Percentiles rank a stretch among this genome's conserved stretches.
Evolutionary conservation across 2,888 invertebrate species (phyloP).

Genomic region (Rhodophaea formosa): DNA sequence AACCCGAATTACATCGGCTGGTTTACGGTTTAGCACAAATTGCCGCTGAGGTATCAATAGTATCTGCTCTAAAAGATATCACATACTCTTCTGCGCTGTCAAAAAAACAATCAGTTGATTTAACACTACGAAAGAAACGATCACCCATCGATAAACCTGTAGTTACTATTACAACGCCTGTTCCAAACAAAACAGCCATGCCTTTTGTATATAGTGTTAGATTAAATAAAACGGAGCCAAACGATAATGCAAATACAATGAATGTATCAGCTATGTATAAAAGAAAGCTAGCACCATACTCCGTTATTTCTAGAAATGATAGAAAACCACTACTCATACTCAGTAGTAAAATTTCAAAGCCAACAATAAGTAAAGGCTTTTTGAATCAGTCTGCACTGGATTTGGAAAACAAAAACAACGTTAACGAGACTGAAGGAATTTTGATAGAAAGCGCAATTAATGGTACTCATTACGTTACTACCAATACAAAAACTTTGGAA

Average conservation of each 20-base stretch:
- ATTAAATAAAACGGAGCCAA: constrained; percentile 48
- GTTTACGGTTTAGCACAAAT: constrained; percentile 75
- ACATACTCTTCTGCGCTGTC: constrained; percentile 68
- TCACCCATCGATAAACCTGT: constrained; percentile 32
- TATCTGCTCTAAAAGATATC: constrained; percentile 70
- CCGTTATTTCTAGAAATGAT: constrained; percentile 52
- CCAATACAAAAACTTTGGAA: constrained; percentile 48
- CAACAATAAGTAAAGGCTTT: constrained; percentile 51
- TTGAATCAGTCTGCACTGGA: constrained; percentile 69
- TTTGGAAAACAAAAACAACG: constrained; percentile 47
- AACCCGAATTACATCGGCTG: constrained; percentile 70
- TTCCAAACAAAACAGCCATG: constrained; percentile 24
- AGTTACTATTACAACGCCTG: constrained; percentile 31
- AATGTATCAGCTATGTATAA: constrained; percentile 21
- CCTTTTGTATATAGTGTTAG: constrained; percentile 52
- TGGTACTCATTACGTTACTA: constrained; percentile 45
- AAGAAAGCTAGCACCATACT: constrained; percentile 44
- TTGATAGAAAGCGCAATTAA: constrained; percentile 59
- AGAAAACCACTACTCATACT: constrained; percentile 51
- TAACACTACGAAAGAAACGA: constrained; percentile 64
- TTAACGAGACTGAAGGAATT: constrained; percentile 55
- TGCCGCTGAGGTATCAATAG: constrained; percentile 71
- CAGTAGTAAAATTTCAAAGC: constrained; percentile 34
- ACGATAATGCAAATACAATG: constrained; percentile 13
- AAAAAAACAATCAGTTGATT: constrained; percentile 71